These are phyloP conservation scores for Exephanes ischioxanthus DNA, from an alignment of 2,888 invertebrate genomes.

Conservation along the genomic window DNA sequence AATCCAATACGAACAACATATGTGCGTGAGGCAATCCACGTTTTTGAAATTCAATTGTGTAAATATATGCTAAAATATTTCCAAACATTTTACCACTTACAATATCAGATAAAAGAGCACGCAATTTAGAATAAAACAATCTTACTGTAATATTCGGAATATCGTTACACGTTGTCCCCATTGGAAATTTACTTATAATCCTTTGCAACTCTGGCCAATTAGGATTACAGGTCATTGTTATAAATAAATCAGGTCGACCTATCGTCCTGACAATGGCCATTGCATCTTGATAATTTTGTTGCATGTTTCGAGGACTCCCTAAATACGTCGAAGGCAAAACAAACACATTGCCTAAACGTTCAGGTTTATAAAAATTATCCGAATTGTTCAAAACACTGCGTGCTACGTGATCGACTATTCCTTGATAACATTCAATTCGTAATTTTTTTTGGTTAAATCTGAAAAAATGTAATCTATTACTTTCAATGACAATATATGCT, in stretches of 20 bases:
- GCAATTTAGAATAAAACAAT: too few relatives aligned
- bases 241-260: conserved; percentile 41
- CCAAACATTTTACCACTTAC: too few relatives aligned
- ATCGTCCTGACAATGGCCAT: conserved; percentile 23
- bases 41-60: too few relatives aligned
- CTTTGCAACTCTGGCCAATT: too few relatives aligned
- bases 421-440: conserved; percentile 40
- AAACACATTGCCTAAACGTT: conserved; percentile 27
- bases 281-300: too few relatives aligned
- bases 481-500: conserved; percentile 20
- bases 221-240: background rate
- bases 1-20: conserved; percentile 32
- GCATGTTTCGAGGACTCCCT: too few relatives aligned
- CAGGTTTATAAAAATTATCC: background rate
- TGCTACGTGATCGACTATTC: conserved; percentile 20
- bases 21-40: too few relatives aligned
- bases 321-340: conserved; percentile 37
- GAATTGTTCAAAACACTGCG: conserved; percentile 20
- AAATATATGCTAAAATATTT: too few relatives aligned
- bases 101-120: too few relatives aligned
- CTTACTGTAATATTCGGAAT: too few relatives aligned
- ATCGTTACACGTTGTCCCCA: too few relatives aligned
- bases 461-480: conserved; percentile 23
- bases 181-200: too few relatives aligned
- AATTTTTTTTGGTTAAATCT: conserved; percentile 39